Base-by-base conservation (phyloP, 2,797 vertebrate species). In the Falco biarmicus region DNA sequence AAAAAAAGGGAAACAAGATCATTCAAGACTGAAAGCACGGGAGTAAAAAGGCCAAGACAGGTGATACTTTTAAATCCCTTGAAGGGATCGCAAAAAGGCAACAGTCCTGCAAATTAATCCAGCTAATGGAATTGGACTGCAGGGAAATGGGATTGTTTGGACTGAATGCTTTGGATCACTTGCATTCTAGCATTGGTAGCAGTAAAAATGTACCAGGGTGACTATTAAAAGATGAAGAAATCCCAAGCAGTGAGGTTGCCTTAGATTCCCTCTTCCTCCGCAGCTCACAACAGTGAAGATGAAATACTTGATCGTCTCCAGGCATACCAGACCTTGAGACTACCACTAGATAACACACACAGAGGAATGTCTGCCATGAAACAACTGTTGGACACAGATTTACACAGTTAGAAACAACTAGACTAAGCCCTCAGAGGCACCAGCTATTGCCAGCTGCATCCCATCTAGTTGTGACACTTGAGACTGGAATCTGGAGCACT, bases 381-480 rank as follows among this genome's bases (percentile, higher is more conserved):
- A 79, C 75, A 81, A 84, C 59, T 81, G 50, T 77, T 87, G 65
- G 71, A 80, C 47, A 66, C 51, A 82, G 68, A 74, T 87, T 77
- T 91, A 70, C 70, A 9, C 18, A 74, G 66, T 45, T 45, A 85
- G 59, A 83, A 94, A 61, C 54, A 85, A 41, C 53, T 84, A 87
- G 45, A 91, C 37, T 87, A 65, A 90, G 73, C 29, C 43, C 43
- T 88, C 57, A 75, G 89, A 65, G 76, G 65, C 50, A 91, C 53
- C 47, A 84, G 29, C 54, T 95, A 13, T 94, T 89, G 68, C 82
- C 76, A 94, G 87, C 82, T 95, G 89, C 57, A 76, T 94, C 76
- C 53, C 47, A 31, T 95, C 73, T 93, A 61, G 65, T 83, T 96
- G 43, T 75, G 54, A 91, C 73, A 81, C 56, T 88, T 75, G 54